A percentile compares a stretch with the other conserved stretches of the same genome.
phyloP scores from a whole-genome alignment of 30 jellyfish, hydroid and myxozoan species.

The Calvadosia cruxmelitensis region DNA sequence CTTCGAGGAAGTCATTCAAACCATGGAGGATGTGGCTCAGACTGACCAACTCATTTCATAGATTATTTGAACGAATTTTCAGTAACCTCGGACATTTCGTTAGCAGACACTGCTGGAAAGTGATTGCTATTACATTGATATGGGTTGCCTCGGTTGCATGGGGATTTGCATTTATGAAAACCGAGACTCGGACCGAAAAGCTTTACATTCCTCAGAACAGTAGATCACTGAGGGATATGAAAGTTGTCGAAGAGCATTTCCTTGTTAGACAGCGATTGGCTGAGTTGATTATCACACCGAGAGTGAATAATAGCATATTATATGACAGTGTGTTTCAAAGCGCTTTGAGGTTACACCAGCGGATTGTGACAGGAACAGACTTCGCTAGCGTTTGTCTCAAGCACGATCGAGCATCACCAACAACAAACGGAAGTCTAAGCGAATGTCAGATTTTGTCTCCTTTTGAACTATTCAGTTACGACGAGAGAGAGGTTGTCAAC shows the following conservation, averaged over 20 bases:
- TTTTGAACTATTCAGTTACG: too few relatives aligned
- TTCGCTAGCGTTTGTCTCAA: conserved; percentile 33
- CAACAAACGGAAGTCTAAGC: too few relatives aligned
- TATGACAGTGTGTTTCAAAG: conserved; percentile 22
- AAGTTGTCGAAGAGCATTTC: conserved; percentile 38
- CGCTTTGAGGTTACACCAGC: conserved; percentile 28
- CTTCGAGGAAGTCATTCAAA: too few relatives aligned
- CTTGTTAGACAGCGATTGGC: conserved; percentile 29
- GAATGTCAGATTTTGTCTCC: too few relatives aligned
- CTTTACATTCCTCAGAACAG: conserved; percentile 61
- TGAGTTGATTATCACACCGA: conserved; percentile 33
- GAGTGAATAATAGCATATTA: conserved; percentile 10
- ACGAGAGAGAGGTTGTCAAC: too few relatives aligned
- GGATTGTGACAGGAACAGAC: conserved; percentile 12
- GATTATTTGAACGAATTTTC: conserved; percentile 14
- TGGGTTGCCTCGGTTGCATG: conserved; percentile 6
- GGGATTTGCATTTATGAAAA: conserved; percentile 13
- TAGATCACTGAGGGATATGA: conserved; percentile 50
- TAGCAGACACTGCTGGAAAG: conserved; percentile 4
- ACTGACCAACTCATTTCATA: too few relatives aligned
- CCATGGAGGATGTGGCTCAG: too few relatives aligned
- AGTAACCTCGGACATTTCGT: conserved; percentile 16
- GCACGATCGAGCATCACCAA: too few relatives aligned
- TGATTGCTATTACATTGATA: conserved; percentile 4
- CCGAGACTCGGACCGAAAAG: conserved; percentile 55